Base-by-base conservation (phyloP, 2,888 invertebrate genomes). In the Pyrrhosoma nymphula region DNA sequence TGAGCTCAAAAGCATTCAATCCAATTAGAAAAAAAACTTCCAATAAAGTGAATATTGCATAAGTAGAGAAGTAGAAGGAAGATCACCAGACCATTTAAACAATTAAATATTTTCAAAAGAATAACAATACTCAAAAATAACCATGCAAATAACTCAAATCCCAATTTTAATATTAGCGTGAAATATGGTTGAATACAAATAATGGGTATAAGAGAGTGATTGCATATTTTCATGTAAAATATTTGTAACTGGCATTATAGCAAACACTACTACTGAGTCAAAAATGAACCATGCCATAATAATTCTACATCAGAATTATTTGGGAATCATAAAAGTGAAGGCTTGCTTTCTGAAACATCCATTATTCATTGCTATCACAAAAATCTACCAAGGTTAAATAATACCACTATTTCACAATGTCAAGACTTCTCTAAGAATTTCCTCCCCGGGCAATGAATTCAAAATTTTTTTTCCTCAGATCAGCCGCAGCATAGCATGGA, bases 311-410 rank as follows among this genome's bases (percentile, higher is more conserved):
- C 0, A 82, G 14, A 1, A 69, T 93, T 91, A 95, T 93, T 63
- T 55, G 8, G 88, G 56, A 69, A 69, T 90, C 95, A 82, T 55
- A 88, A 56, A 95, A 88, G 93, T 88, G 75, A 39, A 88, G 91
- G 91, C n/a, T 56, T 60, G 60, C 88, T 93, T 60, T 88, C 88
- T 56, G 35, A 60, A 56, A 75, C 47, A 47, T 55, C n/a, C 35
- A 88, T 55, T 26, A 30, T 47, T 75, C 30, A 75, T 89, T 26
- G 88, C 95, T 95, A 95, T 95, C 60, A 88, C 88, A 95, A 95
- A 56, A 89, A 89, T 95, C 89, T 63, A 88, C 56, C 56, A 56
- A 88, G 88, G 88, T 60, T 88, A 89, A 95, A 88, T 63, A 95
- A 63, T 95, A 26, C 26, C 10, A n/a, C 95, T 56, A 75, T 95